Evolutionary conservation across 2,888 invertebrate species (phyloP).

Genomic region (Phytoseiulus persimilis): DNA sequence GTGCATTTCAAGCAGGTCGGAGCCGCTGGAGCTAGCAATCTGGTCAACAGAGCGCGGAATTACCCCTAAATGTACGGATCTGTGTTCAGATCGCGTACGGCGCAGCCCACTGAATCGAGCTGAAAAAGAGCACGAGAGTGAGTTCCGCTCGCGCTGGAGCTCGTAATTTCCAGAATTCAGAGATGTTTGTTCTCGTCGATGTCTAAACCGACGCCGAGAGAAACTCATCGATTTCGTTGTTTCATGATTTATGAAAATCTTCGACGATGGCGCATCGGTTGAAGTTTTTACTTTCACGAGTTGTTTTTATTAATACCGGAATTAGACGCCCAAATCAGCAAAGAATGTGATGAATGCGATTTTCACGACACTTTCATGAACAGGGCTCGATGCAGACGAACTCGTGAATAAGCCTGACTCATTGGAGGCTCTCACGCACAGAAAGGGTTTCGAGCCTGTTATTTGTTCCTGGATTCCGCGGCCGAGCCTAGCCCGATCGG

Average conservation of each 20-base stretch:
- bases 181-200: too few species aligned
- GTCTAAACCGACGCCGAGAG: too few species aligned
- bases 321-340: too few species aligned
- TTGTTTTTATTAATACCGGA: too few species aligned
- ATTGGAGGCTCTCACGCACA: background rate
- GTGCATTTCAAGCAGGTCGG: background rate
- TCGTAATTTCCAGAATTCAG: too few species aligned
- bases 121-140: too few species aligned
- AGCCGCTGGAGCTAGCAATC: background rate
- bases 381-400: background rate
- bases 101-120: background rate
- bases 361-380: background rate
- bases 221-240: background rate
- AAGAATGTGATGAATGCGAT: too few species aligned
- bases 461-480: background rate
- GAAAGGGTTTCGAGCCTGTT: background rate
- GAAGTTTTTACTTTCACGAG: too few species aligned
- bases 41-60: conserved; percentile 5
- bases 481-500: background rate
- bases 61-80: background rate
- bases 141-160: too few species aligned
- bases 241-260: background rate
- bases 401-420: background rate
- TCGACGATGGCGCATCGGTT: background rate
- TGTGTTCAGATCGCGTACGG: background rate